Conservation (phyloP, 2,888 invertebrate species). For the Acrobasis consociella region DNA sequence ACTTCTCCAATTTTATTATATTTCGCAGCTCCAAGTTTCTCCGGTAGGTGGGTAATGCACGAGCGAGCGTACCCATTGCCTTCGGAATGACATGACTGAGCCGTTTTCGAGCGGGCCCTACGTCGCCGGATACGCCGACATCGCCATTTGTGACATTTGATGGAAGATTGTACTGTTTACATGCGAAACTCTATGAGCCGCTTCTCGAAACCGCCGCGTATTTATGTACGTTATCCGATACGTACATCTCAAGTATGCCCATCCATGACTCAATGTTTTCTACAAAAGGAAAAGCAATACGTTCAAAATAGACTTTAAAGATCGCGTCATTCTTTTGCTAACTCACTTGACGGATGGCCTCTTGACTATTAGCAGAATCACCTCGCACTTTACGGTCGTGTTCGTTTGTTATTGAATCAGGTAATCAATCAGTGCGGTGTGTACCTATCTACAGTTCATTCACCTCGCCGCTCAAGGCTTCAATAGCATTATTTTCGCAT, state of each 20-base stretch:
- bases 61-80: slow-evolving; percentile 45
- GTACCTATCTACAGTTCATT: slow-evolving; percentile 65
- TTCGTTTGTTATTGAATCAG: slow-evolving; percentile 50
- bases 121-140: slow-evolving; percentile 56
- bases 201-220: slow-evolving; percentile 53
- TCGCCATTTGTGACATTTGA: slow-evolving; percentile 70
- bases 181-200: slow-evolving; percentile 48
- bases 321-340: slow-evolving; percentile 29
- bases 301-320: slow-evolving; percentile 31
- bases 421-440: slow-evolving; percentile 65
- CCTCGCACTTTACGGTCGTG: slow-evolving; percentile 44
- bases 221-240: slow-evolving; percentile 59
- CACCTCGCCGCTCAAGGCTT: slow-evolving; percentile 71
- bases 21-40: slow-evolving; percentile 42
- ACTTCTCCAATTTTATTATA: slow-evolving; percentile 8
- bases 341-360: slow-evolving; percentile 46
- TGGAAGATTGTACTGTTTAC: slow-evolving; percentile 73
- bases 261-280: slow-evolving; percentile 53
- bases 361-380: slow-evolving; percentile 46
- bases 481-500: slow-evolving; percentile 64
- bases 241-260: slow-evolving; percentile 61
- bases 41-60: slow-evolving; percentile 51
- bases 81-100: slow-evolving; percentile 57
- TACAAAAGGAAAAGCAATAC: slow-evolving; percentile 44
- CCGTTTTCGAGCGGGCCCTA: slow-evolving; percentile 53